Percentiles rank a stretch among this genome's conserved stretches.
Conservation (phyloP, 37 sponge, comb jelly and placozoan species). For the Beroe ovata region DNA sequence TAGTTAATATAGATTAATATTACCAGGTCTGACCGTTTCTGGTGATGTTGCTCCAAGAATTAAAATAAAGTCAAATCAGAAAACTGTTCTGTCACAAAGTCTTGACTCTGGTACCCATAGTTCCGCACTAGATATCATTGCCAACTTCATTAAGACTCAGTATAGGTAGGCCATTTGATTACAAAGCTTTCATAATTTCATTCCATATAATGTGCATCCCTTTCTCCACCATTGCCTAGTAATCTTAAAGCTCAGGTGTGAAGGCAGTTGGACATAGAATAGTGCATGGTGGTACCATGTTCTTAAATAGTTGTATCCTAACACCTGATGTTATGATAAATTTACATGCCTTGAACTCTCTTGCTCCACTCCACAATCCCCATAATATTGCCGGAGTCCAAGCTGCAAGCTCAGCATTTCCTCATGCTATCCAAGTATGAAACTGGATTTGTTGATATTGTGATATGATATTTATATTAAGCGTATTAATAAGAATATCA, state of each 20-base stretch:
- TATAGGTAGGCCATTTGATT: neutral
- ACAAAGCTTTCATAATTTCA: neutral
- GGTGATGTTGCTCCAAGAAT: neutral
- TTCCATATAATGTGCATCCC: too few species aligned
- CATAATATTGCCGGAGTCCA: slow-evolving; percentile 40
- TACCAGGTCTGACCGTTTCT: slow-evolving; percentile 32
- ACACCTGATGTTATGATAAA: neutral
- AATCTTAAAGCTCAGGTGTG: neutral
- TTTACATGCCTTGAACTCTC: slow-evolving; percentile 4
- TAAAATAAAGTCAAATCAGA: slow-evolving; percentile 5
- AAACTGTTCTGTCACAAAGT: neutral
- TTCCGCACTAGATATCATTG: neutral
- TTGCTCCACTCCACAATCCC: slow-evolving; percentile 52
- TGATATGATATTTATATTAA: too few species aligned
- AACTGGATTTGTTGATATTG: too few species aligned
- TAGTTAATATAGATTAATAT: too few species aligned
- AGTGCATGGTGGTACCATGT: slow-evolving; percentile 39
- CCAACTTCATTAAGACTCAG: neutral
- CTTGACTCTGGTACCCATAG: neutral
- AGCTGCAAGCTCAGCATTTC: slow-evolving; percentile 3
- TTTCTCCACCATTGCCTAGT: too few species aligned
- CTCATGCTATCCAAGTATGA: slow-evolving; percentile 23
- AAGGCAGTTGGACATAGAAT: slow-evolving; percentile 45
- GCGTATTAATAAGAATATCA: too few species aligned
- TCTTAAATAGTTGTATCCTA: neutral